These are phyloP conservation scores for Montipora cactus DNA, from an alignment of 64 coral and sea anemone genomes.

Conservation along the genomic window DNA sequence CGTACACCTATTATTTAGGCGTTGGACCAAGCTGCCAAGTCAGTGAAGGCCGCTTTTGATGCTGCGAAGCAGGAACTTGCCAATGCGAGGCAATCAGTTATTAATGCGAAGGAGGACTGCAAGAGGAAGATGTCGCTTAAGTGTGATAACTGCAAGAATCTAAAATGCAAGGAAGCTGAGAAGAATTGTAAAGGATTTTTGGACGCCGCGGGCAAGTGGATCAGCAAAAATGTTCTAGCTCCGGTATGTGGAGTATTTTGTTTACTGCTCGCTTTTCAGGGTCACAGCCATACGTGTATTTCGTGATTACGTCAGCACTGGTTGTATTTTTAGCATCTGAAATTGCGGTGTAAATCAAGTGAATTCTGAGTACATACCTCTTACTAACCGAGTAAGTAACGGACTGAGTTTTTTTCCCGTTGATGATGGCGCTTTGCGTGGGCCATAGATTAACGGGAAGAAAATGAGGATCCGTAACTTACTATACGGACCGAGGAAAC, in stretches of 20 bases:
- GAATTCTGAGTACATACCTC: too few species aligned
- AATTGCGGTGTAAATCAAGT: too few species aligned
- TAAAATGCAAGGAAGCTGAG: slow-evolving; percentile 91
- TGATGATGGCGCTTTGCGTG: too few species aligned
- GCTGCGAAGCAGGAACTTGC: slow-evolving; percentile 75
- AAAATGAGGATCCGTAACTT: too few species aligned
- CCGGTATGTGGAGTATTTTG: slow-evolving; percentile 54
- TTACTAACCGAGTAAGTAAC: too few species aligned
- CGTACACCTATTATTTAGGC: slow-evolving; percentile 23
- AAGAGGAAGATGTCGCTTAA: slow-evolving; percentile 88
- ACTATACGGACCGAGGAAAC: too few species aligned
- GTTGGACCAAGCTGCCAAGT: slow-evolving; percentile 79
- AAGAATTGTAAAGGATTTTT: slow-evolving; percentile 86
- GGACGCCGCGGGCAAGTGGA: slow-evolving; percentile 91
- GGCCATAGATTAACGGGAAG: too few species aligned
- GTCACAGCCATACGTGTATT: too few species aligned
- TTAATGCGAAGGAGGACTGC: slow-evolving; percentile 82
- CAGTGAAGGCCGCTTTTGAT: slow-evolving; percentile 90
- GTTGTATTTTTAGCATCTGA: too few species aligned
- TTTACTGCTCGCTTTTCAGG: too few species aligned
- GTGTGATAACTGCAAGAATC: slow-evolving; percentile 84
- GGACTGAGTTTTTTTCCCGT: too few species aligned
- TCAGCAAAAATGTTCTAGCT: slow-evolving; percentile 77
- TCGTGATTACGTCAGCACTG: too few species aligned
- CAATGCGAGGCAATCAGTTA: slow-evolving; percentile 71